phyloP scores from a whole-genome alignment of 2,113 vertebrate genomes.

The Lontra canadensis region DNA sequence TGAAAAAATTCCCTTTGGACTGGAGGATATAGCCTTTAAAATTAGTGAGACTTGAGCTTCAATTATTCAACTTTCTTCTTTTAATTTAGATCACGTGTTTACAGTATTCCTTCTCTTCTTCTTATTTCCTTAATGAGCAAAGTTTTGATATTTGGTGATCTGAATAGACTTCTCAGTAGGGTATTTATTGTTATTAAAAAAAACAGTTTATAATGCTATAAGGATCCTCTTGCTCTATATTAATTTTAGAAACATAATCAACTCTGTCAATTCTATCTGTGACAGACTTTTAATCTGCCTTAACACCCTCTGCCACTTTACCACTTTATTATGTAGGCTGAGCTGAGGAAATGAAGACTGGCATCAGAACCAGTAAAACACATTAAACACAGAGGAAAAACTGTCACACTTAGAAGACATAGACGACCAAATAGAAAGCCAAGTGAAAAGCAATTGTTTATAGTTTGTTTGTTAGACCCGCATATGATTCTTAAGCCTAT shows the following conservation, averaged over 20 bases:
- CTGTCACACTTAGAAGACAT: background rate
- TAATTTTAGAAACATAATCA: background rate
- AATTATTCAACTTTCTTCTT: background rate
- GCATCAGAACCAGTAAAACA: background rate
- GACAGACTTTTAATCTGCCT: background rate
- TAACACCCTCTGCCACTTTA: too few relatives aligned
- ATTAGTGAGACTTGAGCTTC: background rate
- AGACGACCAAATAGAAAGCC: background rate
- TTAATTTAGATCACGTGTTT: background rate
- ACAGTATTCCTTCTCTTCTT: background rate
- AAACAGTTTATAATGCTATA: background rate
- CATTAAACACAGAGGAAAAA: background rate
- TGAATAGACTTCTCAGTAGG: background rate
- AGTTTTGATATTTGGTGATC: background rate
- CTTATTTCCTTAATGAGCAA: background rate
- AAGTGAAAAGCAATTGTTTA: background rate
- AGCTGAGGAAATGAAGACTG: background rate
- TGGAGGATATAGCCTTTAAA: background rate
- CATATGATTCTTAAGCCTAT: background rate
- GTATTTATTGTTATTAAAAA: background rate
- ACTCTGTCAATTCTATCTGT: background rate
- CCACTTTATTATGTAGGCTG: background rate
- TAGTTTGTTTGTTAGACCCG: background rate
- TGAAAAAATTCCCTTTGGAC: background rate
- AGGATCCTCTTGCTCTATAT: background rate